phyloP scores from a whole-genome alignment of 2,888 invertebrate species.

The Cephalotes varians region DNA sequence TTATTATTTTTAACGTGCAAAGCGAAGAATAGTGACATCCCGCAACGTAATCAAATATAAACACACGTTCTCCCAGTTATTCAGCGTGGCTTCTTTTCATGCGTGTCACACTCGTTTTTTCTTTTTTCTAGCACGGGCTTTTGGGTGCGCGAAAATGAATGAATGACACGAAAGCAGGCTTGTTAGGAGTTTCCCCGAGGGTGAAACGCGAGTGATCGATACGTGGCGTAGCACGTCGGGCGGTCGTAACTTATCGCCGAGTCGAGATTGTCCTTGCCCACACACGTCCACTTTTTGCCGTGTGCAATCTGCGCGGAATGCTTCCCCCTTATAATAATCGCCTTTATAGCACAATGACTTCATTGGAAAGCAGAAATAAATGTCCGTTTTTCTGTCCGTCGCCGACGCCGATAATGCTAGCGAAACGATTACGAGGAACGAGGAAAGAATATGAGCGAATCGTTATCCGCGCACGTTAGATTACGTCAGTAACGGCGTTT shows the following conservation, averaged over 20 bases:
- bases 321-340: slow-evolving; percentile 34
- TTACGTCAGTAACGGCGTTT: slow-evolving; percentile 44
- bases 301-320: slow-evolving; percentile 41
- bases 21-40: background rate
- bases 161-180: background rate
- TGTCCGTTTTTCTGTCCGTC: slow-evolving; percentile 9
- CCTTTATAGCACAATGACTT: slow-evolving; percentile 48
- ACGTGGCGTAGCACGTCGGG: background rate
- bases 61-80: background rate
- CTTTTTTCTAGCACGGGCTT: background rate
- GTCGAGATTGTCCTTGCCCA: slow-evolving; percentile 25
- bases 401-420: slow-evolving; percentile 31
- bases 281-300: slow-evolving; percentile 12
- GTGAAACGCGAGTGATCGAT: background rate
- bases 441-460: slow-evolving; percentile 31
- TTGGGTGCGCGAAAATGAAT: background rate
- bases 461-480: slow-evolving; percentile 23
- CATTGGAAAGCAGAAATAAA: slow-evolving; percentile 38
- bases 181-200: background rate
- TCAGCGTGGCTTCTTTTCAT: background rate
- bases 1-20: background rate
- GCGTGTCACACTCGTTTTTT: no score
- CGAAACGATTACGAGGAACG: slow-evolving; percentile 21
- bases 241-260: slow-evolving; percentile 5
- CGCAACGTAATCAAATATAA: background rate